phyloP scores from a whole-genome alignment of 1,140 invertebrate species.

The Tetramorium parvispinum region DNA sequence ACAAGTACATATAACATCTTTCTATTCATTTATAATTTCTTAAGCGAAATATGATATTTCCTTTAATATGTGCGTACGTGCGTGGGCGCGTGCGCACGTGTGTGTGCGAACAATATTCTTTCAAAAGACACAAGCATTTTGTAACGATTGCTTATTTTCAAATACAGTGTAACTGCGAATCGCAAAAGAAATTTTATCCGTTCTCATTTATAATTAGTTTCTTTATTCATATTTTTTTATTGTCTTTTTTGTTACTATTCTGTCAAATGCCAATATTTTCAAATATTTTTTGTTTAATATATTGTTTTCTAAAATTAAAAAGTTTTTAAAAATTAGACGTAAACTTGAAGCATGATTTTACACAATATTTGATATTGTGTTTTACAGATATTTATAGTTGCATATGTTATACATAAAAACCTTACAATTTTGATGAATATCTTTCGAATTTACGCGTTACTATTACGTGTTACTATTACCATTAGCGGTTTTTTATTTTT shows the following conservation, averaged over 20 bases:
- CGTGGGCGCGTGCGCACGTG: no score
- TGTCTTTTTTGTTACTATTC: neutral
- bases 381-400: neutral
- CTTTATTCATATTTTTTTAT: conserved; percentile 11
- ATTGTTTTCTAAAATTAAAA: neutral
- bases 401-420: neutral
- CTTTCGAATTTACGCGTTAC: conserved; percentile 14
- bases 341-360: neutral
- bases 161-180: neutral
- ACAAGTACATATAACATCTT: neutral
- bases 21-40: neutral
- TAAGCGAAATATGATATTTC: neutral
- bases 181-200: neutral
- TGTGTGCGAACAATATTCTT: neutral
- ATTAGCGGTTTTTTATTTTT: neutral
- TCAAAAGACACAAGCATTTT: neutral
- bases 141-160: neutral
- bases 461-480: neutral
- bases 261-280: neutral
- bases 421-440: neutral
- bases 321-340: neutral
- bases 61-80: neutral
- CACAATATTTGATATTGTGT: neutral
- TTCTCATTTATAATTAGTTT: neutral
- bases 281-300: neutral